Evolutionary conservation across 2,888 invertebrate genomes (phyloP), one percentile per base, ranked within the genome.

Genomic region (Myopa testacea): DNA sequence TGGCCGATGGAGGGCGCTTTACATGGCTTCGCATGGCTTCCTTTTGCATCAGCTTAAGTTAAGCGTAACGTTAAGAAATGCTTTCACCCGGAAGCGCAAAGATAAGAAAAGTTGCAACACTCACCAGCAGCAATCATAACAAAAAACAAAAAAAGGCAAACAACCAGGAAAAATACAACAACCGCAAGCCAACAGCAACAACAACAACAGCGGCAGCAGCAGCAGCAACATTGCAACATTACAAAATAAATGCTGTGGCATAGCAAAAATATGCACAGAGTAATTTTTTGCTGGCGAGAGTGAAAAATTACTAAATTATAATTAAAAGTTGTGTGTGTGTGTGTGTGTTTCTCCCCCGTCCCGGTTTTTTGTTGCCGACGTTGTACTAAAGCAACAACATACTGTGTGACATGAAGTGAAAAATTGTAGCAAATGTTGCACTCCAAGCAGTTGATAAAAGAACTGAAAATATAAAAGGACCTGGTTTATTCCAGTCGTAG

Each of bases 11-110:
- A 60, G n/a, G n/a, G 8, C 6, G 62, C 19, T 45, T 3, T 62
- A 26, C 26, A 62, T 26, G 16, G 16, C 37, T 55, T 65, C 62
- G 16, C 34, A 12, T 58, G 58, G 37, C 37, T 72, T 65, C 10
- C 26, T 70, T 38, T 55, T 19, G 45, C 45, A 45, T 45, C 45
- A 45, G 45, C 45, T 6, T 45, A 6, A 19, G 75, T 67, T 55
- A 37, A 58, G 75, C 75, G 67, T 58, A 80, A 80, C 75, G 78
- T 81, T 82, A 82, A 83, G 84, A 85, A 86, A 86, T 82, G 84
- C 85, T 84, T 84, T 86, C 86, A 86, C 85, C 86, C 86, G 86
- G 86, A 86, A 86, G 86, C 85, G 81, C 79, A 82, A 78, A 85
- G 86, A 86, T 84, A 86, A 87, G 85, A 85, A 63, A 79, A 73